These are phyloP conservation scores for Drosophila kambysellisi DNA, from an alignment of 2,888 invertebrate genomes.

Conservation along the genomic window DNA sequence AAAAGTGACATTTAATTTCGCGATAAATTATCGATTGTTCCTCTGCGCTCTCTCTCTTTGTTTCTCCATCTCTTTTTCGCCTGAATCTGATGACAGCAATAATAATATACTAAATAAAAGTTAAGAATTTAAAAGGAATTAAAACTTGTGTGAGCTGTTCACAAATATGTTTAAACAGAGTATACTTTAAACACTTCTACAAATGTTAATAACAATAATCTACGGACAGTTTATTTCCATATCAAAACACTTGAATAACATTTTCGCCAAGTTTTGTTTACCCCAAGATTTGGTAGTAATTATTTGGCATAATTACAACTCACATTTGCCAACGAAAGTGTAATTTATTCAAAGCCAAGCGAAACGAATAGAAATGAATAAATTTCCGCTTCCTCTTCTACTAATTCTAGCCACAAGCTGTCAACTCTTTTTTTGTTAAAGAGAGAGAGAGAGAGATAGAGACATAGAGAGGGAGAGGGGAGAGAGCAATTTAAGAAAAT, in stretches of 20 bases:
- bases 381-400: conserved; percentile 32
- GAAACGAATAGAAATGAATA: conserved; percentile 33
- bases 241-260: not conserved
- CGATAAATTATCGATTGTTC: too few species aligned
- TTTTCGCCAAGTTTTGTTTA: not conserved
- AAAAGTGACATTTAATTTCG: too few species aligned
- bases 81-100: not conserved
- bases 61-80: too few species aligned
- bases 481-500: conserved; percentile 33
- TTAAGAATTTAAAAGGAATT: not conserved
- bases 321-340: conserved; percentile 8
- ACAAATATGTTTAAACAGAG: not conserved
- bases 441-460: too few species aligned
- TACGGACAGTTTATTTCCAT: not conserved
- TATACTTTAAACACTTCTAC: not conserved
- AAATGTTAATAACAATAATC: not conserved
- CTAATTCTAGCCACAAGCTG: conserved; percentile 32
- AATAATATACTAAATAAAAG: not conserved
- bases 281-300: not conserved
- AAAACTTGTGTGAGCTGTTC: not conserved
- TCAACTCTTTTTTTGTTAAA: conserved; percentile 42
- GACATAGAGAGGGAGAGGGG: not conserved
- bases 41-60: not conserved
- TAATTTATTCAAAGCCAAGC: conserved; percentile 46
- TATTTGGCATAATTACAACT: conserved; percentile 20